Conservation (phyloP, 2,113 vertebrate genomes). For the Zosterops borbonicus region DNA sequence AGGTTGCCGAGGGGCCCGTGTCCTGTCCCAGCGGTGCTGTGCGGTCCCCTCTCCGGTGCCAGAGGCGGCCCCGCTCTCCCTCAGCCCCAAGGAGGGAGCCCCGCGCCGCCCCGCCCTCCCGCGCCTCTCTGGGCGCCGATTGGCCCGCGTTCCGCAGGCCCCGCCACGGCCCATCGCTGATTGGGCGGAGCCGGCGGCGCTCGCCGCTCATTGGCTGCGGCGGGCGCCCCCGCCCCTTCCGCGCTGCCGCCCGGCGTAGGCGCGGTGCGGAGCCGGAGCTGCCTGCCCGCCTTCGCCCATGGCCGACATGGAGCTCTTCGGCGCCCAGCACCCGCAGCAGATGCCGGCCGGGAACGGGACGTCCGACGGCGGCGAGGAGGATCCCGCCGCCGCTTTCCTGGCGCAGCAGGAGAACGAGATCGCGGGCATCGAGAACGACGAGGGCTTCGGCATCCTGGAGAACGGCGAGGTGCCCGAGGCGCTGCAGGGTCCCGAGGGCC, state of each 20-base stretch:
- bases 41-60: too few relatives aligned
- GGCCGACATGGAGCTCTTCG: slow-evolving; percentile 80
- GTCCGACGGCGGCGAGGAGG: slow-evolving; percentile 79
- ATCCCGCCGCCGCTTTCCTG: slow-evolving; percentile 90
- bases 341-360: slow-evolving; percentile 64
- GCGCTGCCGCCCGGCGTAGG: neutral
- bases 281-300: slow-evolving; percentile 12
- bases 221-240: neutral
- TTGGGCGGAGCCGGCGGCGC: rapidly evolving
- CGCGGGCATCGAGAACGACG: slow-evolving; percentile 91
- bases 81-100: too few relatives aligned
- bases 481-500: slow-evolving; percentile 70
- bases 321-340: slow-evolving; percentile 50
- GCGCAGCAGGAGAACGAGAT: slow-evolving; percentile 93
- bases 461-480: slow-evolving; percentile 83
- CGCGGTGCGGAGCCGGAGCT: neutral
- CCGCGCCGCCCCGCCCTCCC: neutral
- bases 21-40: too few relatives aligned
- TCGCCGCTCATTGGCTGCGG: neutral
- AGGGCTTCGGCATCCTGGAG: slow-evolving; percentile 91
- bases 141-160: neutral
- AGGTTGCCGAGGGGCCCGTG: rapidly evolving
- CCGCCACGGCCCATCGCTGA: neutral
- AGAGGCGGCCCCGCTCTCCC: too few relatives aligned
- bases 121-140: neutral